phyloP scores from a whole-genome alignment of 2,113 vertebrate species.

The Diphyllodes magnificus region DNA sequence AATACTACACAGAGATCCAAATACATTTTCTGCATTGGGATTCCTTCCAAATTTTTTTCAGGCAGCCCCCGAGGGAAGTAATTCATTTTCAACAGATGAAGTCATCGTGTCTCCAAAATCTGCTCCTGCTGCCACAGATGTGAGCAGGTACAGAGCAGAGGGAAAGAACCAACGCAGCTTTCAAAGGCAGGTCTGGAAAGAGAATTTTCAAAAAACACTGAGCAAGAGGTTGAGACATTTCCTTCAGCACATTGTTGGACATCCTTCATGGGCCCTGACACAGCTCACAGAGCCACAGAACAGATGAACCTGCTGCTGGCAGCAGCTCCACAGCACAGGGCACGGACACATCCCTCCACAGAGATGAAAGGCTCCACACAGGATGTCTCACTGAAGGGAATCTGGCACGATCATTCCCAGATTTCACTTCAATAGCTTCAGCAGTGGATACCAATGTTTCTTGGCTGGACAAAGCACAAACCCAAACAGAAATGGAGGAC shows the following conservation, averaged over 20 bases:
- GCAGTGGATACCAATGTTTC: not conserved
- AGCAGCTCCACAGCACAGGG: not conserved
- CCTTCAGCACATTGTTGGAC: not conserved
- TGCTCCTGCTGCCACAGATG: not conserved
- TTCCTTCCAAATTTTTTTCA: not conserved
- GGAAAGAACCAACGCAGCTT: not conserved
- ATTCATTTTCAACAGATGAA: not conserved
- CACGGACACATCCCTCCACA: not conserved
- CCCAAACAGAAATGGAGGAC: not conserved
- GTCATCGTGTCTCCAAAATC: constrained; percentile 2
- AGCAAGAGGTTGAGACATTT: not conserved
- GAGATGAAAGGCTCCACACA: not conserved
- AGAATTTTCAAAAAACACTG: not conserved
- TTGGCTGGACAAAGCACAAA: not conserved
- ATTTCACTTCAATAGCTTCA: not conserved
- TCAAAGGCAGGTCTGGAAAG: not conserved
- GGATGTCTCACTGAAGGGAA: not conserved
- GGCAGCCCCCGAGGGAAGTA: not conserved
- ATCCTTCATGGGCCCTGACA: not conserved
- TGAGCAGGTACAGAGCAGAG: not conserved
- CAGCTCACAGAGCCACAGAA: not conserved
- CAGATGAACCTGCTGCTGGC: not conserved
- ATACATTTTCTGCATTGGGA: not conserved
- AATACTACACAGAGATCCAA: constrained; percentile 10
- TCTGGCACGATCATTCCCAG: not conserved